Base-by-base conservation (phyloP, 2,797 vertebrate species). In the Scarus forsteni region DNA sequence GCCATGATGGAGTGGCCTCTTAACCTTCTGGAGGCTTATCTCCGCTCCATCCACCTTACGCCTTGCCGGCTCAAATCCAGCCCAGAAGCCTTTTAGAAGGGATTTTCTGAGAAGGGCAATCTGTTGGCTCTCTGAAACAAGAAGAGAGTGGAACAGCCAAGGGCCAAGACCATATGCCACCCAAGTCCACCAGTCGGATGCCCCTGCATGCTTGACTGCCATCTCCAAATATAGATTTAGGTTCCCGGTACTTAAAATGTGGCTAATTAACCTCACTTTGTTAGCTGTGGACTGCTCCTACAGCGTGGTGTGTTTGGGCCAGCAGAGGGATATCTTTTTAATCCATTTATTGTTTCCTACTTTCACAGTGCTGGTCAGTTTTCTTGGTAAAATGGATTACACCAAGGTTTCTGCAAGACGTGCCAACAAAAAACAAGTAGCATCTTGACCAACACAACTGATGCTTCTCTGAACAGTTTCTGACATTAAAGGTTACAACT, bases 1-100 rank as follows among this genome's bases (percentile, higher is more conserved):
- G 60, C 39, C 13, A 10, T 18, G 61, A 62, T 70, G 48, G 56
- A 63, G 52, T 56, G 65, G 16, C 73, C 70, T 80, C 55, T 7
- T 61, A 62, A 83, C 78, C 70, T 68, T 8, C 1, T 58, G 36
- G 56, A 54, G 40, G 83, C 86, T 91, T 85, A 91, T 85, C 79
- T 80, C 39, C 52, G 53, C 60, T 57, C 42, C 45, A 39, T 59
- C 73, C 66, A 62, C 73, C 79, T 83, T 50, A 69, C 2, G 13
- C 72, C 54, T 64, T 46, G 12, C 45, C 39, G 27, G 39, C 75
- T 74, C 69, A 86, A 89, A 88, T 87, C 87, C 85, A 77, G 62
- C 60, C 51, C 43, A 69, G 64, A 88, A 87, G 82, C 83, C 79
- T 88, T 89, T 91, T 75, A 88, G 67, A 82, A 59, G 53, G 82